A percentile compares a stretch with the other conserved stretches of the same genome.
Conservation (phyloP, 2,888 invertebrate genomes). For the Ctenicera cuprea region DNA sequence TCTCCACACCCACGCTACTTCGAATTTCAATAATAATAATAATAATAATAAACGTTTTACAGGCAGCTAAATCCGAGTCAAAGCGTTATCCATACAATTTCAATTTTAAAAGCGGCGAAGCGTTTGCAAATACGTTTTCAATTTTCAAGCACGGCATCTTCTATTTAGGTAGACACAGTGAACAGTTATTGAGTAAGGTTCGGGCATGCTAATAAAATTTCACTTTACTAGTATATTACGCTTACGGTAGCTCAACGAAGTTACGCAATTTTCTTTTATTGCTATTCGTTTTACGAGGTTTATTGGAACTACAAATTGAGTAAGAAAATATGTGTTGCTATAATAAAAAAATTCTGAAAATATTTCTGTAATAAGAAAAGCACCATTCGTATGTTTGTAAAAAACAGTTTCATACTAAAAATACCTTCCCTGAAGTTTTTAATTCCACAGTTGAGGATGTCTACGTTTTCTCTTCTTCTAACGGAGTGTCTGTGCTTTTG, state of each 20-base stretch:
- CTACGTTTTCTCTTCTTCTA: too few species aligned
- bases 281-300: slow-evolving; percentile 13
- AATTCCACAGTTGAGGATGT: too few species aligned
- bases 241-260: slow-evolving; percentile 11
- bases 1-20: too few species aligned
- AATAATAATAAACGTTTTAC: too few species aligned
- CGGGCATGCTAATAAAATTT: slow-evolving; percentile 19
- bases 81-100: background rate
- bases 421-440: too few species aligned
- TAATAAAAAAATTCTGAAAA: background rate
- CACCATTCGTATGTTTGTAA: too few species aligned
- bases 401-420: too few species aligned
- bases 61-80: too few species aligned
- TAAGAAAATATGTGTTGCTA: background rate
- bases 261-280: slow-evolving; percentile 19
- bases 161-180: background rate
- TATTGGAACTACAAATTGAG: background rate
- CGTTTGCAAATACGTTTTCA: background rate
- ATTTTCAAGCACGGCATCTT: background rate
- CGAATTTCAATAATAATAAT: too few species aligned
- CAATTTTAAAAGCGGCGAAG: background rate
- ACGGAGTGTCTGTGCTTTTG: too few species aligned
- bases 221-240: slow-evolving; percentile 10
- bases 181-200: slow-evolving; percentile 13
- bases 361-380: too few species aligned